phyloP scores from a whole-genome alignment of 2,113 vertebrate genomes.

The Acrocephalus kingi region DNA sequence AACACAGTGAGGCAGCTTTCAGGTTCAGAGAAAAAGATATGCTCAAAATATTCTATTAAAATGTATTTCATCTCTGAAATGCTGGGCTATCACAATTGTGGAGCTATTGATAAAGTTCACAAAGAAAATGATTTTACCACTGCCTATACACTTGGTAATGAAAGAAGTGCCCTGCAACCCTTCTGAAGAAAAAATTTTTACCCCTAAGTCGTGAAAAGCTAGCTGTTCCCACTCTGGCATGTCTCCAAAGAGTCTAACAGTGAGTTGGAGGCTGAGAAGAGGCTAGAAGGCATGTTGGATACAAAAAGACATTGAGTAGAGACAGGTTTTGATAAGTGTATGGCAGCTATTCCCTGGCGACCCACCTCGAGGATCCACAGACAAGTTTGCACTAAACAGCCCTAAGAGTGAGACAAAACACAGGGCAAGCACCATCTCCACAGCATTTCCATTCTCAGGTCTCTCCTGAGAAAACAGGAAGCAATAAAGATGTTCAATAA shows the following conservation, averaged over 20 bases:
- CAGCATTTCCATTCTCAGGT: neutral
- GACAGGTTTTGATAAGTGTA: neutral
- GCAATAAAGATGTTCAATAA: neutral
- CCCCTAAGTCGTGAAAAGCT: neutral
- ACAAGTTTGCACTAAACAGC: neutral
- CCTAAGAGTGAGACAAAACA: neutral
- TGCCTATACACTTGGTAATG: neutral
- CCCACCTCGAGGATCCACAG: neutral
- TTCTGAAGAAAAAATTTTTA: neutral
- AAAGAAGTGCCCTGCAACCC: neutral
- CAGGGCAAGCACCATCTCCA: neutral
- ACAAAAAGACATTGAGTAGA: neutral
- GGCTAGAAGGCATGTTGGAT: neutral
- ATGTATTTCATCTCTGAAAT: neutral
- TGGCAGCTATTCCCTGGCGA: neutral
- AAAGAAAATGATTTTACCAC: neutral
- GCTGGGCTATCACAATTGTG: neutral
- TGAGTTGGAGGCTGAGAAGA: neutral
- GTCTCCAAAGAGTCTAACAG: neutral
- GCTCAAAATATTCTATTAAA: neutral
- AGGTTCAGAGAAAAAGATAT: neutral
- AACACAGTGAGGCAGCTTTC: neutral
- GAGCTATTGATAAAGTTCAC: neutral
- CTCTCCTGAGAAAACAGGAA: neutral
- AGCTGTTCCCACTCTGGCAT: neutral